Evolutionary conservation across 64 coral and sea anemone species (phyloP).

Genomic region (Astreopora myriophthalma): DNA sequence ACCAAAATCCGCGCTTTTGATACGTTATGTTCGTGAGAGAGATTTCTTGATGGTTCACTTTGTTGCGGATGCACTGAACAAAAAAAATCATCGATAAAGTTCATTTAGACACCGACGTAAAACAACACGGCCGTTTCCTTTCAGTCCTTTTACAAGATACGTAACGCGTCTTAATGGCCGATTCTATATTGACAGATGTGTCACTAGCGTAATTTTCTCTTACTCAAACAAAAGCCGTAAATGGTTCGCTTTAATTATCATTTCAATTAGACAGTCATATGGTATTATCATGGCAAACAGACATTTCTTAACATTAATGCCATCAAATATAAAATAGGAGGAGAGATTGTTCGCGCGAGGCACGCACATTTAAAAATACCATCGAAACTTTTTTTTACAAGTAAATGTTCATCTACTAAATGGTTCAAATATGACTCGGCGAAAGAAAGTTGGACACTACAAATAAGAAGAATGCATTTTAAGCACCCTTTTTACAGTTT

Average conservation of each 20-base stretch:
- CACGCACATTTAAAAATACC: no score
- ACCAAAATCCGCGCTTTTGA: neutral
- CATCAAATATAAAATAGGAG: no score
- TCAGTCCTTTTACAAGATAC: neutral
- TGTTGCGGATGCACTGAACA: neutral
- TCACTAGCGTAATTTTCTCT: neutral
- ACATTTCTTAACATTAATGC: neutral
- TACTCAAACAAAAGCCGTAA: slow-evolving; percentile 24
- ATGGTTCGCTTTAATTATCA: slow-evolving; percentile 1
- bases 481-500: no score
- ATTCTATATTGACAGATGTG: neutral
- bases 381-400: no score
- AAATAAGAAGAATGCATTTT: no score
- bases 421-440: no score
- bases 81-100: neutral
- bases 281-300: neutral
- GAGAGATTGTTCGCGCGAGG: no score
- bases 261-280: neutral
- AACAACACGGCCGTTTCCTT: neutral
- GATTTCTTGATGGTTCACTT: neutral
- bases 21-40: neutral
- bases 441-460: no score
- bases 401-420: no score
- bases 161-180: neutral
- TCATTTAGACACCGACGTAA: neutral